A percentile compares a stretch with the other conserved stretches of the same genome.
phyloP scores from a whole-genome alignment of 2,888 invertebrate genomes.

The Papilio protenor region DNA sequence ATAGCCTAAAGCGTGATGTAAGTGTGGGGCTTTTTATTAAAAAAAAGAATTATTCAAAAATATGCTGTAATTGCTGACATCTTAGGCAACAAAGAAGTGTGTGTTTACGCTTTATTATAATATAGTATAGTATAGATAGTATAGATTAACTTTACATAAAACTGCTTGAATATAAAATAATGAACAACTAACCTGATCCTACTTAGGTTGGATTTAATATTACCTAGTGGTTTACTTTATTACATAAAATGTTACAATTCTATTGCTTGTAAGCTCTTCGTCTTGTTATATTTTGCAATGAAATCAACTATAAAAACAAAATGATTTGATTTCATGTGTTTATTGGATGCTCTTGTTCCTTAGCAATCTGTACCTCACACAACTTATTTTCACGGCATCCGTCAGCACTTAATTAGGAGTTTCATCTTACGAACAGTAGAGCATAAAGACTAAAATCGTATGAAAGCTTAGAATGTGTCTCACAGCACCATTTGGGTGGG shows the following conservation, averaged over 20 bases:
- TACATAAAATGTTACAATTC: conserved; percentile 44
- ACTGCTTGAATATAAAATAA: too few relatives aligned
- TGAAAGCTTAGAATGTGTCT: conserved; percentile 12
- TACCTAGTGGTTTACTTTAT: too few relatives aligned
- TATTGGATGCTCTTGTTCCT: conserved; percentile 48
- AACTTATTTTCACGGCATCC: conserved; percentile 31
- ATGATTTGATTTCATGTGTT: conserved; percentile 60
- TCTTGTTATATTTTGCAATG: conserved; percentile 58
- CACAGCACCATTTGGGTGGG: conserved; percentile 30
- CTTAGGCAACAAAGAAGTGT: too few relatives aligned
- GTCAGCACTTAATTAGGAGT: conserved; percentile 9
- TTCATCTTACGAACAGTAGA: not conserved
- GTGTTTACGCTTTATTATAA: too few relatives aligned
- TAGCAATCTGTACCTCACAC: conserved; percentile 43
- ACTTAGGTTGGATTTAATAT: too few relatives aligned
- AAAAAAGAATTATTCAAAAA: too few relatives aligned
- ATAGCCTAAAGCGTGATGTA: too few relatives aligned
- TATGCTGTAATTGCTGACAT: too few relatives aligned
- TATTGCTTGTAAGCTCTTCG: conserved; percentile 47
- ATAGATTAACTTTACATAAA: not conserved
- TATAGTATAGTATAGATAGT: too few relatives aligned
- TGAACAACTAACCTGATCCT: too few relatives aligned
- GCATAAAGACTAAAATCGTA: conserved; percentile 25
- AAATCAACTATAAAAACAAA: conserved; percentile 60
- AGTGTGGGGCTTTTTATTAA: too few relatives aligned